Percentiles rank a stretch among this genome's conserved stretches.
Conservation (phyloP, 1,140 invertebrate genomes). For the Lasaia peninsularis region DNA sequence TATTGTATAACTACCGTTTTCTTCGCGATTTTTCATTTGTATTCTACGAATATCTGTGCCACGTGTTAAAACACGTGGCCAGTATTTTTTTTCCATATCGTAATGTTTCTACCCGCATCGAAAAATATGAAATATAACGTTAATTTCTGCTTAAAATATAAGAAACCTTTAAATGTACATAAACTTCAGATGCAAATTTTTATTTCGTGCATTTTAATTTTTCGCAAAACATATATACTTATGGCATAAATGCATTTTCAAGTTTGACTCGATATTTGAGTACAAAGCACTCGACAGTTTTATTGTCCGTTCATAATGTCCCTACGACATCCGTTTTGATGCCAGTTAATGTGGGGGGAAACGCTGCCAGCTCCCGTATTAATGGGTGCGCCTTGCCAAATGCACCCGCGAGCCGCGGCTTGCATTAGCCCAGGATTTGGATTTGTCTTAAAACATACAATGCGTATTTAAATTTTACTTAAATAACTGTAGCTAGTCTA, state of each 20-base stretch:
- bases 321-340: conserved; percentile 66
- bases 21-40: too few species aligned
- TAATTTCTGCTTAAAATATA: too few species aligned
- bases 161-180: too few species aligned
- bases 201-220: too few species aligned
- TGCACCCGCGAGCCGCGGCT: conserved; percentile 36
- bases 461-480: conserved; percentile 16
- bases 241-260: conserved; percentile 22
- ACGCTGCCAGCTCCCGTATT: conserved; percentile 55
- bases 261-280: conserved; percentile 41
- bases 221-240: too few species aligned
- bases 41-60: too few species aligned
- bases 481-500: conserved; percentile 1
- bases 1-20: too few species aligned
- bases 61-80: neutral
- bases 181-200: too few species aligned
- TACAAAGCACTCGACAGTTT: conserved; percentile 54
- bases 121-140: neutral
- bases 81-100: neutral
- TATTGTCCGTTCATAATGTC: conserved; percentile 65
- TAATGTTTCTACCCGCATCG: too few species aligned
- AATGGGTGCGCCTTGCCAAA: conserved; percentile 61
- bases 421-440: conserved; percentile 50
- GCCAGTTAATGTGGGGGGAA: conserved; percentile 54
- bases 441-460: conserved; percentile 30